Percentiles rank a stretch among this genome's conserved stretches.
Conservation (phyloP, 2,113 vertebrate genomes). For the Entosphenus tridentatus region DNA sequence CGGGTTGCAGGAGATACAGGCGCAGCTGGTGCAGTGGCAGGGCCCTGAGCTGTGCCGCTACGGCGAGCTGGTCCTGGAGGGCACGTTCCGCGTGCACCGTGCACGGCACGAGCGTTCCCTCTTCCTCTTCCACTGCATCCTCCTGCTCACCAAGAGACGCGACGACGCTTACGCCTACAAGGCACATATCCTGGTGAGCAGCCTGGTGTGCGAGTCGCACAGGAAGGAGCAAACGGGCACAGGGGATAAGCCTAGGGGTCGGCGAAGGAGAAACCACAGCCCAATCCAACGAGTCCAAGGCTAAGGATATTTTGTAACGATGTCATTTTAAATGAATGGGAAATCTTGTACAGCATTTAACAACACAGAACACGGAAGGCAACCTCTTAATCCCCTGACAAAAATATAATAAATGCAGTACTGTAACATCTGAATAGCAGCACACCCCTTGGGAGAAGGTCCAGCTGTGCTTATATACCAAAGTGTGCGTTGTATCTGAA, state of each 20-base stretch:
- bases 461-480: no score
- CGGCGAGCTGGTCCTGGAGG: conserved; percentile 74
- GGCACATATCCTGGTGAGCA: conserved; percentile 50
- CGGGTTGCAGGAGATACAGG: conserved; percentile 57
- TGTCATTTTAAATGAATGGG: not conserved
- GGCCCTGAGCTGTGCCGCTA: conserved; percentile 66
- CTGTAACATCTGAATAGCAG: no score
- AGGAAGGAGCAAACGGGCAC: not conserved
- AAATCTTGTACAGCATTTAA: no score
- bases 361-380: no score
- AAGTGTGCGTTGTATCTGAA: no score
- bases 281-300: not conserved
- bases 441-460: no score
- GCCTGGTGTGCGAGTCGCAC: no score
- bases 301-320: not conserved
- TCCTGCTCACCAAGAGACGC: conserved; percentile 71
- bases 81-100: conserved; percentile 59
- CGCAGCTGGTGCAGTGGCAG: conserved; percentile 79
- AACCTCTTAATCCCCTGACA: no score
- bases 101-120: conserved; percentile 63
- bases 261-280: not conserved
- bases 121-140: conserved; percentile 67
- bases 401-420: no score
- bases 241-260: not conserved
- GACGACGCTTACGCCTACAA: conserved; percentile 78